phyloP scores from a whole-genome alignment of 2,797 vertebrate genomes.

The Poecilia velifera region DNA sequence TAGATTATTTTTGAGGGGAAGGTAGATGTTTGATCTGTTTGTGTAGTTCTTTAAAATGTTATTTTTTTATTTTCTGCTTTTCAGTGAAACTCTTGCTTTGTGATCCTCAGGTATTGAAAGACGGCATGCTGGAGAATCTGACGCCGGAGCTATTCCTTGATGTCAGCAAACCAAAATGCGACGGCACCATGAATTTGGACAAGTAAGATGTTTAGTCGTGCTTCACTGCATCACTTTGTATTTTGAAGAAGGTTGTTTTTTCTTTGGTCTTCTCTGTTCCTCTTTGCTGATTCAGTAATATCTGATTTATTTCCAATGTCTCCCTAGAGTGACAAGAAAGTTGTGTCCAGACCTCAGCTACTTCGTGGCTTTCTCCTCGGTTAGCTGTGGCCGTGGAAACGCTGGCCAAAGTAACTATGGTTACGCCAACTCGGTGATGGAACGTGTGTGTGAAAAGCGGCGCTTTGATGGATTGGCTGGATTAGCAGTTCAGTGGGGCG shows the following conservation, averaged over 20 bases:
- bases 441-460: conserved; percentile 93
- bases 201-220: conserved; percentile 72
- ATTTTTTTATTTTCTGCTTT: neutral
- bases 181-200: conserved; percentile 91
- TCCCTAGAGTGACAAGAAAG: conserved; percentile 86
- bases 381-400: conserved; percentile 96
- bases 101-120: conserved; percentile 87
- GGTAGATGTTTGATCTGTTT: neutral
- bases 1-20: neutral
- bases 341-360: conserved; percentile 89
- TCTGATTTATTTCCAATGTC: neutral
- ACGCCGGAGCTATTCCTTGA: conserved; percentile 87
- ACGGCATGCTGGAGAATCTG: conserved; percentile 95
- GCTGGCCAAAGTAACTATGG: conserved; percentile 96
- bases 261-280: neutral
- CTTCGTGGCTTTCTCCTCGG: conserved; percentile 96
- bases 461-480: conserved; percentile 86
- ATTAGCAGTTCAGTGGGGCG: conserved; percentile 95
- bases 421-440: conserved; percentile 97
- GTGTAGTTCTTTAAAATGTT: neutral
- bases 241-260: neutral
- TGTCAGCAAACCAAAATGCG: conserved; percentile 92
- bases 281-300: neutral
- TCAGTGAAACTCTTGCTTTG: neutral
- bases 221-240: neutral